Evolutionary conservation across 2,113 vertebrate species (phyloP).

Genomic region (Chitala chitala): DNA sequence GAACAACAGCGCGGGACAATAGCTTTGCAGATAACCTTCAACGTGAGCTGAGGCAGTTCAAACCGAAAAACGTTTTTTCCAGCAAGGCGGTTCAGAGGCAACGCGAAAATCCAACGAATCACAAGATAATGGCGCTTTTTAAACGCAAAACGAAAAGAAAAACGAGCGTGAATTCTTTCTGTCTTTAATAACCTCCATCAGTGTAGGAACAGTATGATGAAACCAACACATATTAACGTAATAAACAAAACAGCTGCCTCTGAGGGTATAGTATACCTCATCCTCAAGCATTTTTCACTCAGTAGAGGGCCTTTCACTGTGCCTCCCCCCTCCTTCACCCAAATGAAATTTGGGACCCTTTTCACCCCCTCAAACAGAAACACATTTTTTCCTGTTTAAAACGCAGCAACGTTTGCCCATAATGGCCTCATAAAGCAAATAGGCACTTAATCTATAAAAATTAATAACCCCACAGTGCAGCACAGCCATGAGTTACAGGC

Average conservation of each 20-base stretch:
- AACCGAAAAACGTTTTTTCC: no score
- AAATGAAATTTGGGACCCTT: conserved; percentile 42
- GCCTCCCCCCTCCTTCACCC: background rate
- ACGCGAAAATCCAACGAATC: no score
- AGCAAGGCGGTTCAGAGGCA: no score
- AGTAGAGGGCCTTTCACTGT: background rate
- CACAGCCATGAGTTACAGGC: conserved; percentile 75
- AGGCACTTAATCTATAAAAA: conserved; percentile 94
- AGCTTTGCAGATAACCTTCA: no score
- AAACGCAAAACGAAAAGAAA: no score
- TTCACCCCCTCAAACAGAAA: no score
- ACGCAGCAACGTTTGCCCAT: conserved; percentile 64
- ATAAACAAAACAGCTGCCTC: background rate
- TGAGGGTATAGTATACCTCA: background rate
- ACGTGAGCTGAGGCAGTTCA: no score
- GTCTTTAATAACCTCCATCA: background rate
- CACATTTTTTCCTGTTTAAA: no score
- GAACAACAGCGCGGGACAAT: no score
- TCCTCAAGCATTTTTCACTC: background rate
- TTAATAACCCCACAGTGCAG: conserved; percentile 97
- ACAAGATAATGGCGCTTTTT: no score
- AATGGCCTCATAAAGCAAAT: conserved; percentile 74
- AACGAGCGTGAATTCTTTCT: no score
- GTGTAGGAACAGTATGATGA: background rate
- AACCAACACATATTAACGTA: background rate